Evolutionary conservation across 2,888 invertebrate genomes (phyloP), one percentile per base, ranked within the genome.

Genomic region (Scaptomyza cyrtandrae): DNA sequence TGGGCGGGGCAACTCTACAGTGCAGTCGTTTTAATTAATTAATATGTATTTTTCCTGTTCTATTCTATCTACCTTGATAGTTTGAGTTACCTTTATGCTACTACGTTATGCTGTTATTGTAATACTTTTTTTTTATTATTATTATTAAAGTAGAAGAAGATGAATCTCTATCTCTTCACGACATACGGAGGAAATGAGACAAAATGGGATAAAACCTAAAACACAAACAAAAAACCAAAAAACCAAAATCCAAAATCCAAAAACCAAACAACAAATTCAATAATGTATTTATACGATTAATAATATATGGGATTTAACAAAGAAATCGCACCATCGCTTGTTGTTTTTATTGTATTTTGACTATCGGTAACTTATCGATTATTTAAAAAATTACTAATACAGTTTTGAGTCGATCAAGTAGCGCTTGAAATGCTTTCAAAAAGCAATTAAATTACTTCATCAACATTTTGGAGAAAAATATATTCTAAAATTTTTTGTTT

Each of bases 291-390:
- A 83, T 84, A 84, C 68, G 72, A 85, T 82, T 84, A 80, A 85
- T 84, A 84, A 85, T 83, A 84, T 83, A 84, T 79, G 83, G 80
- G 83, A 84, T 84, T 83, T 85, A 84, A 83, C 85, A 84, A 84
- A 71, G 62, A 66, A 29, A 35, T 2, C n/a, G 49, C 29, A 0
- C 24, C 2, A 46, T 33, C 33, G 35, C 19, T 48, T 14, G 29
- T 41, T 16, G 19, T 19, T 19, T 19, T 19, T 19, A 31, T 44
- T 54, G 5, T 37, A 4, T 5, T 24, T 24, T 5, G 24, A 24
- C 14, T 39, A 39, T 39, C 39, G 39, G 14, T 39, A 39, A 43
- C 3, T 41, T 41, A 14, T 43, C 43, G 43, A 19, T n/a, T 27
- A n/a, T 4, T 14, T 46, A 5, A 10, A n/a, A 27, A 10, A 7